These are phyloP conservation scores for Remorina albescens DNA, from an alignment of 2,797 vertebrate species.

Conservation along the genomic window DNA sequence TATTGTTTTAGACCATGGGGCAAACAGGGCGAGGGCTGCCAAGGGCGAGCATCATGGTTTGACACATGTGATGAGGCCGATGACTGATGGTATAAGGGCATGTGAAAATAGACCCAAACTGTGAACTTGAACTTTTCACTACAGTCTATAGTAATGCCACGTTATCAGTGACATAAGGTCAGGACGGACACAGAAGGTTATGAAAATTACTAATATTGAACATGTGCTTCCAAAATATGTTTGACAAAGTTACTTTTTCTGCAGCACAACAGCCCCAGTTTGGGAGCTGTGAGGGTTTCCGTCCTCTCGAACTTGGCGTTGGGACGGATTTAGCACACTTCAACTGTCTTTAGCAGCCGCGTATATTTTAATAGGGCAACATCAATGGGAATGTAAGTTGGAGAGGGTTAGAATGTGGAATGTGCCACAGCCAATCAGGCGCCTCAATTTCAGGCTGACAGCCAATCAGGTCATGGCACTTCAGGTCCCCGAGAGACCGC, in stretches of 20 bases:
- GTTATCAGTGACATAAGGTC: slow-evolving; percentile 50
- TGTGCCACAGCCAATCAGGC: slow-evolving; percentile 81
- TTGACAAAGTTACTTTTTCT: slow-evolving; percentile 15
- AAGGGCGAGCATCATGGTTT: slow-evolving; percentile 49
- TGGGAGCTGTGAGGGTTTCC: not conserved
- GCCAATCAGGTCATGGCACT: slow-evolving; percentile 82
- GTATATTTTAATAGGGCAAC: slow-evolving; percentile 61
- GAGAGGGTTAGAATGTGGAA: slow-evolving; percentile 70
- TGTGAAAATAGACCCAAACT: slow-evolving; percentile 34
- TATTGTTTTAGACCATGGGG: slow-evolving; percentile 77
- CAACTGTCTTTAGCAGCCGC: slow-evolving; percentile 45
- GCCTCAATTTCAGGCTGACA: slow-evolving; percentile 74
- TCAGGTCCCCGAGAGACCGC: slow-evolving; percentile 67
- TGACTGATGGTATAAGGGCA: slow-evolving; percentile 66
- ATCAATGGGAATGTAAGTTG: slow-evolving; percentile 68
- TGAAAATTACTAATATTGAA: slow-evolving; percentile 36
- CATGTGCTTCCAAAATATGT: slow-evolving; percentile 39
- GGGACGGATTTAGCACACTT: slow-evolving; percentile 56
- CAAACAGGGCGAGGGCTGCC: slow-evolving; percentile 50
- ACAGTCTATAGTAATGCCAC: not conserved
- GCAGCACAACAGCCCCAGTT: slow-evolving; percentile 3
- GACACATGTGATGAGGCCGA: slow-evolving; percentile 74
- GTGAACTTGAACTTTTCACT: slow-evolving; percentile 56
- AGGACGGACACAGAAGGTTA: slow-evolving; percentile 30
- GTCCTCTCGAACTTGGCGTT: slow-evolving; percentile 8